These are phyloP conservation scores for Caloenas nicobarica DNA, from an alignment of 2,113 vertebrate genomes.

Conservation along the genomic window DNA sequence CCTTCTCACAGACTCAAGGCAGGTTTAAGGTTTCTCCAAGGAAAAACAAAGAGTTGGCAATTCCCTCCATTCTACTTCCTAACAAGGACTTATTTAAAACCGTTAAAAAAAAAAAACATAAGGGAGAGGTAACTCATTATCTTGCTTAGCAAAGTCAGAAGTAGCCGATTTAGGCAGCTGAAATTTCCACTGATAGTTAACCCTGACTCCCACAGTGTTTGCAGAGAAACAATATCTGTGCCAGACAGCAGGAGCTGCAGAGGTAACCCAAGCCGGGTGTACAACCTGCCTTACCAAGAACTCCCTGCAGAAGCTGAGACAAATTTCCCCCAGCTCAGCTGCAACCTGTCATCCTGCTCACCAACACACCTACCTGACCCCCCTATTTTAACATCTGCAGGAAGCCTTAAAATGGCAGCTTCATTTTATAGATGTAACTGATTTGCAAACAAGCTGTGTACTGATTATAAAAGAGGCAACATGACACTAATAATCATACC, in stretches of 20 bases:
- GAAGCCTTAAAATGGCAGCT: neutral
- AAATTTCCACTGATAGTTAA: neutral
- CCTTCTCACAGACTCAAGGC: neutral
- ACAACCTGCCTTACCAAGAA: neutral
- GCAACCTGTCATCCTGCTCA: constrained; percentile 3
- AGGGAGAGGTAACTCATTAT: neutral
- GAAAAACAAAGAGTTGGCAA: neutral
- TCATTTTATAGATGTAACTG: neutral
- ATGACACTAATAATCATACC: neutral
- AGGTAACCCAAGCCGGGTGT: neutral
- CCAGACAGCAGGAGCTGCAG: neutral
- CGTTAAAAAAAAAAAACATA: neutral
- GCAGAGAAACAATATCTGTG: neutral
- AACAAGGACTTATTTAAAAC: neutral
- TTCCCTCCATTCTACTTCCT: neutral
- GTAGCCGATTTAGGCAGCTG: neutral
- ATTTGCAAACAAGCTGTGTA: neutral
- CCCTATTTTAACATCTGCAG: neutral
- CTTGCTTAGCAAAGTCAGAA: neutral
- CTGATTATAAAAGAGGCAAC: neutral
- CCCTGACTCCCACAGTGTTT: neutral
- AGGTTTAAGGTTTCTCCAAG: neutral
- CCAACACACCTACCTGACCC: neutral
- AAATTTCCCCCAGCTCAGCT: constrained; percentile 24
- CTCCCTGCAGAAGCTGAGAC: neutral